These are phyloP conservation scores for Eudyptes chrysolophus DNA, from an alignment of 2,113 vertebrate species.

Conservation along the genomic window DNA sequence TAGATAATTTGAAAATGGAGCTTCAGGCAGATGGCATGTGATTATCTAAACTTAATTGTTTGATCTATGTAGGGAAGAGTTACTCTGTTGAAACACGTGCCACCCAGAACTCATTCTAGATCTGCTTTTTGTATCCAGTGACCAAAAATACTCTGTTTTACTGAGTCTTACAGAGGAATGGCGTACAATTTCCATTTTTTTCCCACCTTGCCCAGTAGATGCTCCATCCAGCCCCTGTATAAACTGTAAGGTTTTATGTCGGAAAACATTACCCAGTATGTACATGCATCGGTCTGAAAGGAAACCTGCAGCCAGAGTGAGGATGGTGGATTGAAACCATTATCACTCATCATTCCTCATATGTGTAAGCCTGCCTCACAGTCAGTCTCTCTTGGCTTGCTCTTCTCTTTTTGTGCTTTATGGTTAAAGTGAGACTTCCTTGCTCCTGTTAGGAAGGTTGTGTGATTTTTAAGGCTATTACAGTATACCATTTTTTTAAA, in stretches of 20 bases:
- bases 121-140: neutral
- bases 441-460: neutral
- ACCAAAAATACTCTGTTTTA: neutral
- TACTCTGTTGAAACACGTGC: neutral
- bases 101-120: neutral
- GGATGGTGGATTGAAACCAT: neutral
- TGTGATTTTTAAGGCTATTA: neutral
- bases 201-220: neutral
- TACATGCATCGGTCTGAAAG: neutral
- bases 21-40: neutral
- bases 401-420: neutral
- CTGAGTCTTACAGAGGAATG: neutral
- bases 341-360: neutral
- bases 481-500: neutral
- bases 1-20: neutral
- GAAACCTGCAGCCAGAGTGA: neutral
- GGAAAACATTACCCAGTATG: neutral
- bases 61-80: neutral
- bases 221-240: neutral
- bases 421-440: neutral
- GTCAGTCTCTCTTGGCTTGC: neutral
- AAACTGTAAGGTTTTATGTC: neutral
- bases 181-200: neutral
- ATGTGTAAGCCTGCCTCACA: neutral
- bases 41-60: slow-evolving; percentile 40